phyloP scores from a whole-genome alignment of 2,888 invertebrate genomes.

The Pseudanteris insignis region DNA sequence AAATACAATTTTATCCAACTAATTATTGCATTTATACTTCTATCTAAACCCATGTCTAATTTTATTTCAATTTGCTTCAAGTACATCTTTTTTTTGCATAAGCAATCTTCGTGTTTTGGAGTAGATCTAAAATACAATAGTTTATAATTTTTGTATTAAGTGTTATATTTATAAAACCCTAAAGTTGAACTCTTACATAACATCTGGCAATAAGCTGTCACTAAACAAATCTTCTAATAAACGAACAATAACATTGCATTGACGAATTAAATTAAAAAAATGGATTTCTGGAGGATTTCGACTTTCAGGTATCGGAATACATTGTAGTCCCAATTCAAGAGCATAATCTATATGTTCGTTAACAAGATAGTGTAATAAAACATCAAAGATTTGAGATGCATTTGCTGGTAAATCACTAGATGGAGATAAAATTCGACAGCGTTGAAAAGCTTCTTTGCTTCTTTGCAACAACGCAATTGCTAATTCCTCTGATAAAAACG shows the following conservation, averaged over 20 bases:
- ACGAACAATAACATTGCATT: constrained; percentile 92
- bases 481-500: constrained; percentile 93
- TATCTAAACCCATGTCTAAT: constrained; percentile 87
- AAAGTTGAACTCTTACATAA: too few species aligned
- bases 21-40: constrained; percentile 85
- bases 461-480: constrained; percentile 91
- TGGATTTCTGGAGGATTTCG: constrained; percentile 86
- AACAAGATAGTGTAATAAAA: constrained; percentile 83
- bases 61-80: constrained; percentile 91
- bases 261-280: constrained; percentile 92
- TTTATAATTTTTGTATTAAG: too few species aligned
- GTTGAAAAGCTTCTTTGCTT: constrained; percentile 86
- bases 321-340: constrained; percentile 89
- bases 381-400: constrained; percentile 83
- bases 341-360: constrained; percentile 97
- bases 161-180: too few species aligned
- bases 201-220: constrained; percentile 87
- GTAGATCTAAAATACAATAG: constrained; percentile 75
- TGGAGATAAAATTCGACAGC: constrained; percentile 86
- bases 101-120: constrained; percentile 86
- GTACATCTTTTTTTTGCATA: constrained; percentile 84
- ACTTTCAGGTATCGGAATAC: constrained; percentile 88
- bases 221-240: constrained; percentile 92
- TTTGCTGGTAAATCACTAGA: constrained; percentile 80
- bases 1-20: constrained; percentile 92